Evolutionary conservation across 2,888 invertebrate species (phyloP), one percentile per base, ranked within the genome.

Genomic region (Sclerodermus sp.): DNA sequence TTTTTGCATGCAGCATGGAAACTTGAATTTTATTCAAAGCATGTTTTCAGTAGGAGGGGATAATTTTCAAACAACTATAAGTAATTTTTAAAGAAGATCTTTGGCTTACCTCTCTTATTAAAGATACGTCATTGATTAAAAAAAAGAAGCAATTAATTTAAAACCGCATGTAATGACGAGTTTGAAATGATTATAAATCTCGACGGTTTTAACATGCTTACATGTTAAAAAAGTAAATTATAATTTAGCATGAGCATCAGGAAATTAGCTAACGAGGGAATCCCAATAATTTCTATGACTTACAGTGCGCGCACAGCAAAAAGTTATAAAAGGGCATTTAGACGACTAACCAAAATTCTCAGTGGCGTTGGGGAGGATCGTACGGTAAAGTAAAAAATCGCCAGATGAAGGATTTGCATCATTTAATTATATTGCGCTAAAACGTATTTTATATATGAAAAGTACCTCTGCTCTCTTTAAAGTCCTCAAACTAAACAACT

Each of bases 271-370:
- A 73, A 74, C 69, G 58, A 66, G 69, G 50, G 61, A 59, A 64
- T 60, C 62, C 68, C 50, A 61, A 63, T 61, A 62, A 64, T 68
- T 68, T 72, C 67, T 71, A 66, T 75, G 73, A 71, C 73, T 77
- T 75, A 67, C 77, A 77, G 77, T 74, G 71, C 73, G 71, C 76
- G 74, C 70, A 73, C 74, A 61, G 67, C 73, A 72, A 75, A 76
- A 75, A 76, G 71, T 74, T 73, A 73, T 71, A 77, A 77, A 77
- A 75, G 76, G 71, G 71, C 74, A 76, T 74, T 77, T 76, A 77
- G 77, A 77, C 77, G 77, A 78, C 76, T 78, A 78, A 77, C 74
- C 74, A 74, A 78, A 76, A 76, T 78, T 77, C 76, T 73, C 74
- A 77, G 75, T 73, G 76, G 71, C 69, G 71, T 71, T 68, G 73